These are phyloP conservation scores for Parambassis ranga DNA, from an alignment of 2,797 vertebrate species.

Conservation along the genomic window DNA sequence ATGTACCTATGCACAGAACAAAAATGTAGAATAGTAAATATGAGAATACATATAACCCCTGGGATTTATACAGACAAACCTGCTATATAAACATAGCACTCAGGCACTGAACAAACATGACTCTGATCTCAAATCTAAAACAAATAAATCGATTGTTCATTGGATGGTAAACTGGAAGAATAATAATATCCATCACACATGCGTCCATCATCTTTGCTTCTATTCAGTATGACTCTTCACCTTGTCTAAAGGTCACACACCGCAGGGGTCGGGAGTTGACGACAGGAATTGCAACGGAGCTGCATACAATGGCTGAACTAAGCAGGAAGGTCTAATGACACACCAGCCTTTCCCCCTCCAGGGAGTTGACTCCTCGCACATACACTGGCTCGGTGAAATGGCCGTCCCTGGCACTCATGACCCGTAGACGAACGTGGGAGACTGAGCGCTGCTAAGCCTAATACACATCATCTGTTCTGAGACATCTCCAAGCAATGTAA, in stretches of 20 bases:
- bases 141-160: conserved; percentile 47
- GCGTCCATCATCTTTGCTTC: conserved; percentile 47
- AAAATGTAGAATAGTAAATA: conserved; percentile 43
- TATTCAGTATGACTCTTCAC: conserved; percentile 41
- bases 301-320: conserved; percentile 49
- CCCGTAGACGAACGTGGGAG: conserved; percentile 47
- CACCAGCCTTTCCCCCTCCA: conserved; percentile 20
- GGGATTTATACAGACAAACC: conserved; percentile 26
- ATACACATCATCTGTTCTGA: background rate
- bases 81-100: conserved; percentile 18
- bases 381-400: conserved; percentile 28
- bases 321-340: conserved; percentile 63
- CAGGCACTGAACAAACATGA: conserved; percentile 26
- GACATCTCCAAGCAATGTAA: background rate
- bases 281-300: conserved; percentile 33
- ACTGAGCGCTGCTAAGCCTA: conserved; percentile 2
- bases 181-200: conserved; percentile 25
- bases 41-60: conserved; percentile 36
- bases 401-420: conserved; percentile 35
- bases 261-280: conserved; percentile 45
- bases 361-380: conserved; percentile 48
- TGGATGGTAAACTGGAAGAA: conserved; percentile 13
- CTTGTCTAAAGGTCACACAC: conserved; percentile 38
- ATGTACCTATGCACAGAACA: conserved; percentile 37
- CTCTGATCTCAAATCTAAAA: conserved; percentile 31